phyloP scores from a whole-genome alignment of 2,888 invertebrate genomes.

The Hyposoter dolosus region DNA sequence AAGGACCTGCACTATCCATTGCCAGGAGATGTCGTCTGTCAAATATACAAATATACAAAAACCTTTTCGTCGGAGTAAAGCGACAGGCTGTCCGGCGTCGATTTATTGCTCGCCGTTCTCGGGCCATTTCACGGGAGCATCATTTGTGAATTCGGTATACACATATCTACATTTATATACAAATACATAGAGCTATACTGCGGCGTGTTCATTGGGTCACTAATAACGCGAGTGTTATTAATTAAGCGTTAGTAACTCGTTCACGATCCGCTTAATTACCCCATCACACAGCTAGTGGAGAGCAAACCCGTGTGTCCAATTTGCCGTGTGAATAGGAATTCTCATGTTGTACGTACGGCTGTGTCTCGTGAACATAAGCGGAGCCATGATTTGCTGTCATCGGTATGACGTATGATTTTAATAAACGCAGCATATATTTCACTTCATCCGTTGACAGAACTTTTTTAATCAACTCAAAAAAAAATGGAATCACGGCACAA shows the following conservation, averaged over 20 bases:
- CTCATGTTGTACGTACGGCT: slow-evolving; percentile 16
- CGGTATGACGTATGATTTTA: slow-evolving; percentile 43
- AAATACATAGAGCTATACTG: slow-evolving; percentile 7
- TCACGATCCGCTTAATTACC: slow-evolving; percentile 52
- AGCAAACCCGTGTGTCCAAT: slow-evolving; percentile 32
- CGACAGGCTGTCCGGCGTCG: slow-evolving; percentile 58
- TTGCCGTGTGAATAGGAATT: slow-evolving; percentile 31
- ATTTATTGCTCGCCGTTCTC: slow-evolving; percentile 56
- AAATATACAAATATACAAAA: not conserved
- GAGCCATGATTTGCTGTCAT: not conserved
- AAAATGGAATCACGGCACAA: not conserved
- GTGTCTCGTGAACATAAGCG: not conserved
- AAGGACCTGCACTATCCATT: not conserved
- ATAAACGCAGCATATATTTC: slow-evolving; percentile 48
- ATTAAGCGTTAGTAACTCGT: slow-evolving; percentile 62
- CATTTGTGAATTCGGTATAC: not conserved
- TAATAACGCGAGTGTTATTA: slow-evolving; percentile 60
- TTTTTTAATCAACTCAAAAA: slow-evolving; percentile 16
- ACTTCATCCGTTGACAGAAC: not conserved
- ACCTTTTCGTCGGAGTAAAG: not conserved
- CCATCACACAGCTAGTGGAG: slow-evolving; percentile 3
- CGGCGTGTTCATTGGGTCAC: slow-evolving; percentile 30
- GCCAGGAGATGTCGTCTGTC: not conserved
- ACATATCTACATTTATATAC: not conserved
- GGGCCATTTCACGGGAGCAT: slow-evolving; percentile 33